These are phyloP conservation scores for Hippotragus niger DNA, from an alignment of 2,113 vertebrate genomes.

Conservation along the genomic window DNA sequence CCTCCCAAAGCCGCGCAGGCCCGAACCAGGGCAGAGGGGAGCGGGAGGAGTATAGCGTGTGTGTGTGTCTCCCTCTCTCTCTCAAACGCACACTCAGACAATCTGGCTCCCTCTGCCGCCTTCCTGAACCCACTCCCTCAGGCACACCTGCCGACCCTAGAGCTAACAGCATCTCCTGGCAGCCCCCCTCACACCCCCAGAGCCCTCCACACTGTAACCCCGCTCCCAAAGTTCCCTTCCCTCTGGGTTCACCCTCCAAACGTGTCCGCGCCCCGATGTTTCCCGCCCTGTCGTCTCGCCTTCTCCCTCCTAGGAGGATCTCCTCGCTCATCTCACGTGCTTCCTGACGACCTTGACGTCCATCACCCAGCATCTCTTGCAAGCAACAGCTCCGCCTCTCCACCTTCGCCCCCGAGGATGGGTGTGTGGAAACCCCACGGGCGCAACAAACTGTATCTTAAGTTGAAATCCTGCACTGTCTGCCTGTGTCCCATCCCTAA, in stretches of 20 bases:
- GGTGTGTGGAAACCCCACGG: not conserved
- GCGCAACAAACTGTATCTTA: not conserved
- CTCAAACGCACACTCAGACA: not conserved
- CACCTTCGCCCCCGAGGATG: not conserved
- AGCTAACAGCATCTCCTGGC: not conserved
- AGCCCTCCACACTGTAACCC: too few relatives aligned
- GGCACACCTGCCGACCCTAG: not conserved
- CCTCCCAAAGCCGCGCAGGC: not conserved
- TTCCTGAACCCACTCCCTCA: not conserved
- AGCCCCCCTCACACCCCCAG: not conserved
- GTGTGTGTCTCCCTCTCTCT: not conserved
- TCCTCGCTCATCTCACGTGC: not conserved
- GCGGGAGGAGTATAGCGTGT: rapidly evolving
- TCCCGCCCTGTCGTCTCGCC: not conserved
- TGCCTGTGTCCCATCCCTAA: not conserved
- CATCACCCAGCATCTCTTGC: not conserved
- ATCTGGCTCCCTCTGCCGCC: not conserved
- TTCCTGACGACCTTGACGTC: not conserved
- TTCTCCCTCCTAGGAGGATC: not conserved
- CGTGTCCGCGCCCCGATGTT: rapidly evolving
- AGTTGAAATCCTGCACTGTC: rapidly evolving
- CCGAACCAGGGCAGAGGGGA: not conserved
- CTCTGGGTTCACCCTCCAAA: not conserved
- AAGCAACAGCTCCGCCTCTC: not conserved
- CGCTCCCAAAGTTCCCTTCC: not conserved